These are phyloP conservation scores for Andricus grossulariae DNA, from an alignment of 1,140 invertebrate species.

Conservation along the genomic window DNA sequence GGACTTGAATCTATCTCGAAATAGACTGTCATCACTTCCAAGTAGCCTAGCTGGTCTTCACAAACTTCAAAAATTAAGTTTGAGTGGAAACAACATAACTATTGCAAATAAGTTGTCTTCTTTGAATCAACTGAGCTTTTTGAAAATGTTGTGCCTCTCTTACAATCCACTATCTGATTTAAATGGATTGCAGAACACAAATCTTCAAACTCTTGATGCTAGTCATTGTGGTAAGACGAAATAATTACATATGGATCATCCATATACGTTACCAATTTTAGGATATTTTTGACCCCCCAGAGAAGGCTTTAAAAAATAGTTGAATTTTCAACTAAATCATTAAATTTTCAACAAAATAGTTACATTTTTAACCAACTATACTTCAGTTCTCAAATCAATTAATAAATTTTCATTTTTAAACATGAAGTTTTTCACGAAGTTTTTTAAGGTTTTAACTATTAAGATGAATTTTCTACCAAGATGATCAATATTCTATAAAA, in stretches of 20 bases:
- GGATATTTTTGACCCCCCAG: too few species aligned
- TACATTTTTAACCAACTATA: too few species aligned
- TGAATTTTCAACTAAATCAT: too few species aligned
- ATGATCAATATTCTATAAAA: too few species aligned
- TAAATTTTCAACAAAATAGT: too few species aligned
- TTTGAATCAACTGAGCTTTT: constrained; percentile 54
- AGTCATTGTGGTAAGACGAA: constrained; percentile 61
- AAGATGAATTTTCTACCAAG: too few species aligned
- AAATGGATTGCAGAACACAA: constrained; percentile 53
- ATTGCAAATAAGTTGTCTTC: constrained; percentile 45
- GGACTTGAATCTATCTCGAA: constrained; percentile 63
- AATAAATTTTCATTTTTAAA: too few species aligned
- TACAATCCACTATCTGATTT: constrained; percentile 62
- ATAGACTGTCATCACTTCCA: constrained; percentile 60
- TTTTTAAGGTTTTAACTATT: too few species aligned
- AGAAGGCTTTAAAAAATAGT: too few species aligned
- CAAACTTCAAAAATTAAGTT: constrained; percentile 59
- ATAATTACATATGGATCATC: not conserved
- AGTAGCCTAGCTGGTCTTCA: constrained; percentile 48
- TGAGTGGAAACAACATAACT: constrained; percentile 57
- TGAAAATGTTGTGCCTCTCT: constrained; percentile 59
- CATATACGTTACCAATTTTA: too few species aligned
- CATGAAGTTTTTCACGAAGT: too few species aligned
- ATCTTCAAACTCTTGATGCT: constrained; percentile 58
- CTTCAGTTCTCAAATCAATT: too few species aligned